phyloP scores from a whole-genome alignment of 1,140 invertebrate genomes.

The Rhagoletis pomonella region DNA sequence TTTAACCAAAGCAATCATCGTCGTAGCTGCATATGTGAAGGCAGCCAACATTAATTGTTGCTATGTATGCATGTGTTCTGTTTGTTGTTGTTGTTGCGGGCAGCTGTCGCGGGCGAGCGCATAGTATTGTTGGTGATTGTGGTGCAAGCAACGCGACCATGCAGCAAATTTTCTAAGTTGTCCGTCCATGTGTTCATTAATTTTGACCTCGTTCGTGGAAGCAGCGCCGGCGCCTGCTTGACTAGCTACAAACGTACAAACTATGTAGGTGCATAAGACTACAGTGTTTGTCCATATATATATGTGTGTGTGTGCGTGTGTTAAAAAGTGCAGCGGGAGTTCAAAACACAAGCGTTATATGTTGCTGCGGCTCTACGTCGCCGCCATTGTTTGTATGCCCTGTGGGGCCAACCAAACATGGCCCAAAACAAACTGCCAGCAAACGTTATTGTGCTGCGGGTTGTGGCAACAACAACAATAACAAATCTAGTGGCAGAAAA shows the following conservation, averaged over 20 bases:
- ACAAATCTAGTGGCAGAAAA: background rate
- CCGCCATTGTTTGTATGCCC: conserved; percentile 45
- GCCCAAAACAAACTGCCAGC: conserved; percentile 36
- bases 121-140: too few species aligned
- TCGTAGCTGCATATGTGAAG: background rate
- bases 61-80: background rate
- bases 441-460: conserved; percentile 50
- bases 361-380: conserved; percentile 1
- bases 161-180: conserved; percentile 48
- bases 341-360: conserved; percentile 29
- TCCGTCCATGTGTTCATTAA: conserved; percentile 50
- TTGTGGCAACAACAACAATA: background rate
- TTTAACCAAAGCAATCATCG: conserved; percentile 37
- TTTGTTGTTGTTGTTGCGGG: background rate
- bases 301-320: background rate
- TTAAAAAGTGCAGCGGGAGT: conserved; percentile 50
- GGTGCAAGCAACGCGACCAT: conserved; percentile 12
- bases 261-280: background rate
- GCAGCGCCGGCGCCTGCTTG: background rate
- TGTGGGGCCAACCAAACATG: conserved; percentile 44
- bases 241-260: background rate
- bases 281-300: too few species aligned
- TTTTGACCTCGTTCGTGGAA: conserved; percentile 53
- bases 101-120: too few species aligned
- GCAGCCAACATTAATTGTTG: conserved; percentile 43